Conservation (phyloP, 2,113 vertebrate species). For the Erythrocercus mccallii region DNA sequence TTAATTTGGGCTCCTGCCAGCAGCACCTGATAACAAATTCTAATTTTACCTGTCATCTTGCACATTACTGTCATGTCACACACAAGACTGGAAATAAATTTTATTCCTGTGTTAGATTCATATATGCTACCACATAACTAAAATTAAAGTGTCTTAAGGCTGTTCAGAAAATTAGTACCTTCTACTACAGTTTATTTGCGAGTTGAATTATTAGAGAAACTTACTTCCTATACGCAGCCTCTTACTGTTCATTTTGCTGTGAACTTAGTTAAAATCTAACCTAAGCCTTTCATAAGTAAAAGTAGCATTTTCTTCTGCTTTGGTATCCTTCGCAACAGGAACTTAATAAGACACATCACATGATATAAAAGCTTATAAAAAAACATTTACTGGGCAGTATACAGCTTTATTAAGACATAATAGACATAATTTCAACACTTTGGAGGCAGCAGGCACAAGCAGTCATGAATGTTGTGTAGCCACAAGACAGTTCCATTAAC, state of each 20-base stretch:
- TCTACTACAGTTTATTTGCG: background rate
- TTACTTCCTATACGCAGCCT: background rate
- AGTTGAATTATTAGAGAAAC: background rate
- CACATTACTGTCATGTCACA: background rate
- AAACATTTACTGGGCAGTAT: background rate
- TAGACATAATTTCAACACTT: background rate
- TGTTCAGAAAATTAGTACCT: background rate
- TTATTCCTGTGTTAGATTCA: background rate
- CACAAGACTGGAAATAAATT: background rate
- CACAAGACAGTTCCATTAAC: background rate
- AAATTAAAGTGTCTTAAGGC: background rate
- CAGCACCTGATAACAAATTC: background rate
- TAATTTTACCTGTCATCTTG: background rate
- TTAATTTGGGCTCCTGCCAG: background rate
- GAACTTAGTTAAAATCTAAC: background rate
- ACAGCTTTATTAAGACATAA: slow-evolving; percentile 26
- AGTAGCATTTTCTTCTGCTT: background rate
- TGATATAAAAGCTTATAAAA: background rate
- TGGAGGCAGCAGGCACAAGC: background rate
- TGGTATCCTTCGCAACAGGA: background rate
- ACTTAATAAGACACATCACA: background rate
- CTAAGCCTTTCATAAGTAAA: background rate
- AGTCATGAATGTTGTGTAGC: background rate
- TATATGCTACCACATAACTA: background rate
- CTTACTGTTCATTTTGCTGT: background rate